Conservation (phyloP, 2,888 invertebrate genomes). For the Drosophila quasianomalipes region DNA sequence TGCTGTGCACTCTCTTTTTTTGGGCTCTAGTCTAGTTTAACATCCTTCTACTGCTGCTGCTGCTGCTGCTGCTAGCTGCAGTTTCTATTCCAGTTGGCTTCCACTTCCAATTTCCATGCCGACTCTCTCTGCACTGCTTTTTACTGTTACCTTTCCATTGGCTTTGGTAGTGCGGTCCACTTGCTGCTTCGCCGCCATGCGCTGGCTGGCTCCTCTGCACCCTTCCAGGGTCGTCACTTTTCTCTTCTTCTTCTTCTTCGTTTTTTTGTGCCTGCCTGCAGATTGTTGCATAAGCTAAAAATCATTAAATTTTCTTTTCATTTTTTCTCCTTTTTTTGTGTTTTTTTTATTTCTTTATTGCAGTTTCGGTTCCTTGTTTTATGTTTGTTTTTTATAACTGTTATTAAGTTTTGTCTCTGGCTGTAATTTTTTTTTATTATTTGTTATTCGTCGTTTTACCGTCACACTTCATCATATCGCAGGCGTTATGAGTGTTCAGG, state of each 20-base stretch:
- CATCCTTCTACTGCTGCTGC: constrained; percentile 48
- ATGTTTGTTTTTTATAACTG: constrained; percentile 21
- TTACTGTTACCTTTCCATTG: constrained; percentile 52
- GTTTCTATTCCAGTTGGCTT: constrained; percentile 62
- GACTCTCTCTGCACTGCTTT: constrained; percentile 21
- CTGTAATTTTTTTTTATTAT: constrained; percentile 31
- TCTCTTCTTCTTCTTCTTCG: constrained; percentile 21
- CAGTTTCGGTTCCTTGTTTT: constrained; percentile 25
- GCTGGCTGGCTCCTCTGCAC: constrained; percentile 32
- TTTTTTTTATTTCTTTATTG: constrained; percentile 28
- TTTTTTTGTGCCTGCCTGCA: constrained; percentile 48
- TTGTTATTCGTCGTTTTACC: constrained; percentile 30
- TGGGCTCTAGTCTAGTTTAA: constrained; percentile 44
- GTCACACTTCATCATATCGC: constrained; percentile 33
- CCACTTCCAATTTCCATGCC: constrained; percentile 59
- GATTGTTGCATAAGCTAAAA: constrained; percentile 79
- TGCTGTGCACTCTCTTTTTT: constrained; percentile 8
- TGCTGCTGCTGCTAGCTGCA: constrained; percentile 54
- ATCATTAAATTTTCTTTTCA: constrained; percentile 31
- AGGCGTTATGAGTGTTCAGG: constrained; percentile 66
- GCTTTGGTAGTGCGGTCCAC: constrained; percentile 68
- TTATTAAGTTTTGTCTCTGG: constrained; percentile 27
- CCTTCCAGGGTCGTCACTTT: constrained; percentile 67
- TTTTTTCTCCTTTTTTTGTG: constrained; percentile 6
- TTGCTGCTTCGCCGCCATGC: constrained; percentile 70